These are phyloP conservation scores for Zygaena filipendulae DNA, from an alignment of 2,888 invertebrate genomes.

Conservation along the genomic window DNA sequence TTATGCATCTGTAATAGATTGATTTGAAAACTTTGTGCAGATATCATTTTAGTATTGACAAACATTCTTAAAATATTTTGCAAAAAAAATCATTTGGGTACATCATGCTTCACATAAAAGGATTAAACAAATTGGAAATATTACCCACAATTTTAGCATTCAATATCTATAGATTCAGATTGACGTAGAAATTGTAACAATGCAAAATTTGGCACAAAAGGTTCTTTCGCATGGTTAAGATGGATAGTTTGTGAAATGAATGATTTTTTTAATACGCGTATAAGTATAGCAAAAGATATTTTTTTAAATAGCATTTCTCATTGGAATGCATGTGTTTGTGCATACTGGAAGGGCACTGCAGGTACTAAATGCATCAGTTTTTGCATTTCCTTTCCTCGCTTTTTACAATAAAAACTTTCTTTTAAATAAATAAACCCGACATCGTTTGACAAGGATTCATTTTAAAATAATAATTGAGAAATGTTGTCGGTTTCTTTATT, in stretches of 20 bases:
- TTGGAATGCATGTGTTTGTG: constrained; percentile 57
- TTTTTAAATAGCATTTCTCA: constrained; percentile 44
- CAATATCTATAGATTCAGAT: no score
- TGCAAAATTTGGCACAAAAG: no score
- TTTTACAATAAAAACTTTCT: constrained; percentile 69
- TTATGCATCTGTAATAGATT: constrained; percentile 4
- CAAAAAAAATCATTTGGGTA: constrained; percentile 13
- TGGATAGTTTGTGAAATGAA: constrained; percentile 36
- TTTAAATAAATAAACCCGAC: constrained; percentile 67
- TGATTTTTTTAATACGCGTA: constrained; percentile 46
- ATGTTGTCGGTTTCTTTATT: constrained; percentile 25
- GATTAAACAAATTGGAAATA: no score
- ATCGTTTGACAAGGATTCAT: constrained; percentile 59
- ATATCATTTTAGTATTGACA: no score
- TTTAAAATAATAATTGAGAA: constrained; percentile 56
- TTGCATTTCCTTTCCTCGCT: constrained; percentile 66
- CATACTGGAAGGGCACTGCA: constrained; percentile 59
- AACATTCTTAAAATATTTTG: no score
- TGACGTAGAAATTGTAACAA: no score
- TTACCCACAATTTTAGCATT: no score
- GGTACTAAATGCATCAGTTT: constrained; percentile 51
- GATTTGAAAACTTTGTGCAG: constrained; percentile 3
- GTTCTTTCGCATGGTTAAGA: constrained; percentile 34
- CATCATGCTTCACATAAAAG: constrained; percentile 32
- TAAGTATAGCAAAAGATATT: no score